Evolutionary conservation across 1,140 invertebrate genomes (phyloP).

Genomic region (Hydropsyche tenuis): DNA sequence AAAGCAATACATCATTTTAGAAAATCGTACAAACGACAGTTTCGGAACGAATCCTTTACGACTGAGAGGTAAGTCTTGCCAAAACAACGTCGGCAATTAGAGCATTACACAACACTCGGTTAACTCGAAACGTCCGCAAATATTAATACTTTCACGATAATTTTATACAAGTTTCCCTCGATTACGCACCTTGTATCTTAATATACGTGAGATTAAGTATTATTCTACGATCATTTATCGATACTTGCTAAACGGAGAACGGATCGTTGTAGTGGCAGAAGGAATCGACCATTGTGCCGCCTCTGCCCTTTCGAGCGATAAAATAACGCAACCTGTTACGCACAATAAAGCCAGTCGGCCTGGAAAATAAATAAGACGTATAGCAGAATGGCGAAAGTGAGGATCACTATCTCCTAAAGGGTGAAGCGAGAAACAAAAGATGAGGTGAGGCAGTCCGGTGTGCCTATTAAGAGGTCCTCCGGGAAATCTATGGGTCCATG

Average conservation of each 20-base stretch:
- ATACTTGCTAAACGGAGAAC: too few relatives aligned
- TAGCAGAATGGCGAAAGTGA: neutral
- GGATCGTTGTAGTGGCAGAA: too few relatives aligned
- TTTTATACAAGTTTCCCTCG: too few relatives aligned
- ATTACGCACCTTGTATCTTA: too few relatives aligned
- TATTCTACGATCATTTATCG: too few relatives aligned
- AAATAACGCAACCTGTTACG: constrained; percentile 10
- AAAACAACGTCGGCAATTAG: constrained; percentile 13
- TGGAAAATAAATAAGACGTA: constrained; percentile 16
- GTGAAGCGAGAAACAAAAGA: constrained; percentile 30
- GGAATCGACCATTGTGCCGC: too few relatives aligned
- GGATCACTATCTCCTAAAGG: neutral
- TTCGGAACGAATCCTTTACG: neutral
- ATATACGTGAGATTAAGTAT: too few relatives aligned
- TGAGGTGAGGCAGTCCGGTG: constrained; percentile 23
- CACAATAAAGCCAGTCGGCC: neutral
- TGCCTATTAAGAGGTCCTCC: constrained; percentile 35
- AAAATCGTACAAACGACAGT: constrained; percentile 18
- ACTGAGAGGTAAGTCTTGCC: neutral
- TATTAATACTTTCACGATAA: neutral
- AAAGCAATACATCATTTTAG: neutral
- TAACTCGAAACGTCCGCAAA: neutral
- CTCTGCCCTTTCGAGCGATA: too few relatives aligned
- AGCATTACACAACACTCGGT: neutral
- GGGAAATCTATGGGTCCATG: constrained; percentile 39